Evolutionary conservation across 2,113 vertebrate species (phyloP).

Genomic region (Dinomys branickii): DNA sequence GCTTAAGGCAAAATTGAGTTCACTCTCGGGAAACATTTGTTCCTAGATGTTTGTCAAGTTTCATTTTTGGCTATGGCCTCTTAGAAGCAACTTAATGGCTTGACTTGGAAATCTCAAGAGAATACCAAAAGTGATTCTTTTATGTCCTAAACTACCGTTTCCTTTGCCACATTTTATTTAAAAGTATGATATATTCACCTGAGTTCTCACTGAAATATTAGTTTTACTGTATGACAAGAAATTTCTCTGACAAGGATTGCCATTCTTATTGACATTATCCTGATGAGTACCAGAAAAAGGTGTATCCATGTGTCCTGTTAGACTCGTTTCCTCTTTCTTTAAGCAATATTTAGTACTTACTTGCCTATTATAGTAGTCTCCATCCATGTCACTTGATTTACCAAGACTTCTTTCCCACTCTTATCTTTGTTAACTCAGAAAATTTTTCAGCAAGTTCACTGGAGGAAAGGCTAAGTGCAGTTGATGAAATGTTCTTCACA

Average conservation of each 20-base stretch:
- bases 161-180: constrained; percentile 26
- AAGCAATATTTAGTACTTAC: constrained; percentile 11
- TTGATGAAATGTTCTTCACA: background rate
- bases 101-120: background rate
- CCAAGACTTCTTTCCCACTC: background rate
- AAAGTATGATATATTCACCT: constrained; percentile 3
- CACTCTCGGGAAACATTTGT: background rate
- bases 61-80: background rate
- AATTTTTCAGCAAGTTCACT: background rate
- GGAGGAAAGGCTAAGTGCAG: background rate
- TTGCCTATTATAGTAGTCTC: background rate
- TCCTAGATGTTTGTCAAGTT: background rate
- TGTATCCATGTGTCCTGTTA: background rate
- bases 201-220: constrained; percentile 22
- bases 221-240: background rate
- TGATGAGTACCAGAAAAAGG: background rate
- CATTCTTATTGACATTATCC: constrained; percentile 33
- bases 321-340: constrained; percentile 5
- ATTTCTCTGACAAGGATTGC: background rate
- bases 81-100: background rate
- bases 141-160: background rate
- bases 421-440: background rate
- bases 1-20: background rate
- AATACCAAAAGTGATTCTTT: background rate
- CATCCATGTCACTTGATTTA: background rate